Evolutionary conservation across 2,888 invertebrate species (phyloP), one percentile per base, ranked within the genome.

Genomic region (Drosophila glabriapex): DNA sequence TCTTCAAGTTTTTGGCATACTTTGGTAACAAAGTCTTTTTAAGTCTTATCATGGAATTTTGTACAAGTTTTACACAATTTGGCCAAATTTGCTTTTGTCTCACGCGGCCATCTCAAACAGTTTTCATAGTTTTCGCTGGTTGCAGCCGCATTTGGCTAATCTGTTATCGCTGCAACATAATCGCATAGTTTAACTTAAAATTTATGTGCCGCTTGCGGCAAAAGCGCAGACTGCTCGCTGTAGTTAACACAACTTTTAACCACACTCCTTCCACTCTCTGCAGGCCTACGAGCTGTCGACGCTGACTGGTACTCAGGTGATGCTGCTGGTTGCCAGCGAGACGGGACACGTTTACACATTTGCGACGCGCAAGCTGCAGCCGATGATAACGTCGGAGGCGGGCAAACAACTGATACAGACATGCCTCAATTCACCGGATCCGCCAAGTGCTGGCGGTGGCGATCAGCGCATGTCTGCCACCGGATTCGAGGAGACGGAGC

Each of bases 261-360:
- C 55, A 37, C 46, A 64, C 35, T 58, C 67, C n/a, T 52, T 22
- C 52, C n/a, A 4, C 56, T 31, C 16, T 39, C 81, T 95, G 14
- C 96, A 99, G 99, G 99, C 99, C 69, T 99, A 99, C 95, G 99
- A 99, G 94, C 94, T 99, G 92, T 99, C 99, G 74, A 99, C 99
- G 85, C 94, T 99, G 93, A 99, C 99, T 80, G 99, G 99, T 64
- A 99, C 99, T 41, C 99, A 99, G 95, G 99, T 99, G 94, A 99
- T 99, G 99, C 95, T 99, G 91, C 95, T 99, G 92, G 99, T 99
- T 82, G 99, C 99, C 74, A 99, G 98, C 80, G 99, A 99, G 94
- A 99, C 99, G 28, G 99, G 99, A 64, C 99, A 99, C 94, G 99
- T 99, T 91, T 99, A 99, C 95, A 99, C 99, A 77, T 99, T 99